Evolutionary conservation across 2,888 invertebrate genomes (phyloP).

Genomic region (Byasa hedistus): DNA sequence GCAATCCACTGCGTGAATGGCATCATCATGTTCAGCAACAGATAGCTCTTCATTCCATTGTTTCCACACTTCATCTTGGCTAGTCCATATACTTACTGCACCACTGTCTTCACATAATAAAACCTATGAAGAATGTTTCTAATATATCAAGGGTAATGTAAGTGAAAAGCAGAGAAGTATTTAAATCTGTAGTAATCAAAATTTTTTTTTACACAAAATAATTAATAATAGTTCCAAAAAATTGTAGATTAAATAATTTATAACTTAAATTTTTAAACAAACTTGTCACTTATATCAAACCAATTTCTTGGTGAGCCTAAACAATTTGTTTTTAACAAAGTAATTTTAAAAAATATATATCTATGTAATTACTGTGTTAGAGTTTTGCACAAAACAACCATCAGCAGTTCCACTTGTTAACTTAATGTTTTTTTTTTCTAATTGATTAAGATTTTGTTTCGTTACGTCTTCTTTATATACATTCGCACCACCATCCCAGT

Average conservation of each 20-base stretch:
- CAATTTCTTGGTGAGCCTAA: no score
- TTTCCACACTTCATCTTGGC: slow-evolving; percentile 55
- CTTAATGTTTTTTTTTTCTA: slow-evolving; percentile 52
- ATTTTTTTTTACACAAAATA: background rate
- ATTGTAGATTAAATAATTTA: no score
- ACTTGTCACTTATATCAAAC: no score
- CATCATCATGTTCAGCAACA: slow-evolving; percentile 70
- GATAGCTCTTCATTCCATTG: slow-evolving; percentile 58
- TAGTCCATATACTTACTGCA: slow-evolving; percentile 62
- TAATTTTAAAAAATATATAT: background rate
- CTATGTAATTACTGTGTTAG: slow-evolving; percentile 56
- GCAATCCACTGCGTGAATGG: slow-evolving; percentile 58
- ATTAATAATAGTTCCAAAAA: no score
- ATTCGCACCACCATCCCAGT: slow-evolving; percentile 70
- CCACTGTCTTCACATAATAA: slow-evolving; percentile 72
- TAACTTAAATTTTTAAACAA: no score
- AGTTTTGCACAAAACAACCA: slow-evolving; percentile 65
- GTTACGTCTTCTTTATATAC: slow-evolving; percentile 52
- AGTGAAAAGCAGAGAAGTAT: background rate
- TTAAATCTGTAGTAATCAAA: background rate
- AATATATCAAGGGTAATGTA: background rate
- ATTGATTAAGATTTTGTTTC: slow-evolving; percentile 41
- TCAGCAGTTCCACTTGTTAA: slow-evolving; percentile 64
- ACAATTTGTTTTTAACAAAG: no score
- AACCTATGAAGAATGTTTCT: slow-evolving; percentile 47